These are phyloP conservation scores for Tangara arthus DNA, from an alignment of 2,797 vertebrate genomes.

Conservation along the genomic window DNA sequence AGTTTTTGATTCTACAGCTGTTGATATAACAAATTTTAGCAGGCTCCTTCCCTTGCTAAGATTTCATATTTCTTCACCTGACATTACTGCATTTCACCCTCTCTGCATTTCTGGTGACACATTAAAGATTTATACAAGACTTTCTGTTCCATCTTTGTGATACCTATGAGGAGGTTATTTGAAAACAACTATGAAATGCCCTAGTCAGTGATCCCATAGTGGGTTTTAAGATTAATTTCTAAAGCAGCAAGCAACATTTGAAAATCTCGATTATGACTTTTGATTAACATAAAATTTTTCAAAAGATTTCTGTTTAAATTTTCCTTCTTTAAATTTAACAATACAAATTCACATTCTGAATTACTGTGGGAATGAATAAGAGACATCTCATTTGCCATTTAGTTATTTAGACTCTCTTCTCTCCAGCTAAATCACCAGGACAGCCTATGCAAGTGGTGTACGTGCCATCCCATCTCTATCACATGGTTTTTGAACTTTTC, in stretches of 20 bases:
- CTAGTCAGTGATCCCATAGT: not conserved
- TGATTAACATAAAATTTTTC: not conserved
- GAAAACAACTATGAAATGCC: not conserved
- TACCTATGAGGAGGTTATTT: not conserved
- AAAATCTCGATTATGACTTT: not conserved
- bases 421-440: constrained; percentile 82
- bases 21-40: not conserved
- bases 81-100: not conserved
- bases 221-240: not conserved
- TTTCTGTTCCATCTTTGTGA: not conserved
- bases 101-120: not conserved
- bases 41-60: not conserved
- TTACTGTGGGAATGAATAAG: not conserved
- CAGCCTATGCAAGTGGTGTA: constrained; percentile 90
- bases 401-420: constrained; percentile 48
- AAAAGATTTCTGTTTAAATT: not conserved
- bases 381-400: not conserved
- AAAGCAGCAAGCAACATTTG: not conserved
- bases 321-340: not conserved
- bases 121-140: not conserved
- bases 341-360: not conserved
- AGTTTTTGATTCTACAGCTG: not conserved
- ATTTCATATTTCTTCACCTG: not conserved
- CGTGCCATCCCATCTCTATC: constrained; percentile 96
- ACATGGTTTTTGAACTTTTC: constrained; percentile 99